These are phyloP conservation scores for Camelus dromedarius DNA, from an alignment of 2,113 vertebrate genomes.

Conservation along the genomic window DNA sequence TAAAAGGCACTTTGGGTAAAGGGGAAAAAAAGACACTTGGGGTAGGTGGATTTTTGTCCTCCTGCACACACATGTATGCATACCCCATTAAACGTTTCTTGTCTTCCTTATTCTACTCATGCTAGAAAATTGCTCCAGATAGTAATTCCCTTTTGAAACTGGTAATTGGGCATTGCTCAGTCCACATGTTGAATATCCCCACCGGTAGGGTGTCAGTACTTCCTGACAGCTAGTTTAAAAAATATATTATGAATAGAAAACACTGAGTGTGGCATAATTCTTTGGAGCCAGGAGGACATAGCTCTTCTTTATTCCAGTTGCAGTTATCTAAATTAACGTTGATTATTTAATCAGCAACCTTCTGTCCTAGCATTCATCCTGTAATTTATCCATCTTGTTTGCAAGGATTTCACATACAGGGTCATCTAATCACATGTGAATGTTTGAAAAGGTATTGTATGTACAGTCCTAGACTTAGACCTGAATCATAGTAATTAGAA, in stretches of 20 bases:
- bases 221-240: constrained; percentile 30
- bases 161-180: background rate
- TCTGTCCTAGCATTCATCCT: background rate
- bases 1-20: background rate
- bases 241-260: constrained; percentile 33
- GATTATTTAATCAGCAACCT: background rate
- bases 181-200: background rate
- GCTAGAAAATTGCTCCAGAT: background rate
- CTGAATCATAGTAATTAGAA: background rate
- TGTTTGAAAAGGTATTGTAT: background rate
- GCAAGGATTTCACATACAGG: background rate
- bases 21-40: background rate
- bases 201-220: background rate
- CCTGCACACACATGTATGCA: background rate
- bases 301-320: background rate
- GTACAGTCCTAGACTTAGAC: background rate
- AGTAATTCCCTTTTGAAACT: constrained; percentile 1
- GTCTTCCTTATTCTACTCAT: background rate
- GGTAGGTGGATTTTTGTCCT: background rate
- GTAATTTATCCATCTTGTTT: constrained; percentile 33
- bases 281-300: background rate
- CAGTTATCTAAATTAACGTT: background rate
- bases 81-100: background rate
- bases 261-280: background rate
- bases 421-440: constrained; percentile 4